A percentile compares a stretch with the other conserved stretches of the same genome.
Conservation (phyloP, 2,888 invertebrate genomes). For the Girardia tigrina region DNA sequence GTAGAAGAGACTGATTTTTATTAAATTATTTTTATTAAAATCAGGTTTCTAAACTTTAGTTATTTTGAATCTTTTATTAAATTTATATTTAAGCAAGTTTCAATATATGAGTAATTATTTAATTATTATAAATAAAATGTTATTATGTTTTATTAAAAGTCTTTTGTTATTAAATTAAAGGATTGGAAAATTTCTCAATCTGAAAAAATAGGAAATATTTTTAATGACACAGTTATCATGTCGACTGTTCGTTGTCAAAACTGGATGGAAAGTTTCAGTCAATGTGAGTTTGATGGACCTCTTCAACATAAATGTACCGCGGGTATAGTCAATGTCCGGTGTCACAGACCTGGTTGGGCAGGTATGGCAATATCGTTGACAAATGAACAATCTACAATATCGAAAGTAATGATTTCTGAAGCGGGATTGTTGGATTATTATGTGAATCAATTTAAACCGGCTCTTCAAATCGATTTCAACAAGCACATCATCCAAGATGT, state of each 20-base stretch:
- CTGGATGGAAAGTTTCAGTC: background rate
- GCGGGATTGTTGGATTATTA: conserved; percentile 85
- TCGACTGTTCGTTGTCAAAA: conserved; percentile 28
- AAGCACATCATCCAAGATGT: conserved; percentile 50
- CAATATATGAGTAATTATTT: too few species aligned
- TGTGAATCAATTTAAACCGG: conserved; percentile 56
- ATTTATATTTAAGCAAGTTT: too few species aligned
- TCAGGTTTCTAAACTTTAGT: too few species aligned
- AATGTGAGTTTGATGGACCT: background rate
- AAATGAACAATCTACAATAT: conserved; percentile 70
- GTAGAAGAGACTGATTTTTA: too few species aligned
- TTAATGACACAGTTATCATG: background rate
- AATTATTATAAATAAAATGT: too few species aligned
- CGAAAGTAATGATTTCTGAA: conserved; percentile 72
- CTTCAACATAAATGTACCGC: background rate
- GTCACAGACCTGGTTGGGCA: conserved; percentile 82
- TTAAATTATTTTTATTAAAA: too few species aligned
- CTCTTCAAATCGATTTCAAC: conserved; percentile 56
- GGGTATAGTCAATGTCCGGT: conserved; percentile 68
- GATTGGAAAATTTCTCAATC: background rate
- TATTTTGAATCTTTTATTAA: too few species aligned
- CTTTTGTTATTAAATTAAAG: too few species aligned
- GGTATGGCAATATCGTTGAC: conserved; percentile 76
- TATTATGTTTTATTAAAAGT: too few species aligned
- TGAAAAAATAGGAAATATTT: conserved; percentile 6